Percentiles rank a stretch among this genome's conserved stretches.
Evolutionary conservation across 2,797 vertebrate species (phyloP).

Genomic region (Smutsia temminckii): DNA sequence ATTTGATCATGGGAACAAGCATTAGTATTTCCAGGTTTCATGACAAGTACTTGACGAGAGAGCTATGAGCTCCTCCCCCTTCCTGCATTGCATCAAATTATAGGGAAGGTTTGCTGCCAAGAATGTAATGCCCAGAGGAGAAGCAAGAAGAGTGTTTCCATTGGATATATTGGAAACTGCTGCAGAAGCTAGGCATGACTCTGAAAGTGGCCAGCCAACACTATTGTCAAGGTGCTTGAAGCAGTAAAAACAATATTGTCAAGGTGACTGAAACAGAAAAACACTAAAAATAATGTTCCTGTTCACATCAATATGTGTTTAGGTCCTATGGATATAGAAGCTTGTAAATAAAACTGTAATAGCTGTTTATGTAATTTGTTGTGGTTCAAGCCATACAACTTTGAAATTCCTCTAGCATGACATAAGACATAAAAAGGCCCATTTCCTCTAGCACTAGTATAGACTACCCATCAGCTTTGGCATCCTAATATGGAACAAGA

Average conservation of each 20-base stretch:
- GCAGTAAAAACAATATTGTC: background rate
- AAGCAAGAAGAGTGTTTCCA: background rate
- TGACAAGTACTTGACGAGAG: background rate
- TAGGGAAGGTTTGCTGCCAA: background rate
- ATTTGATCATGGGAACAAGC: background rate
- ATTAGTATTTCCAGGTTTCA: background rate
- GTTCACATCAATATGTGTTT: background rate
- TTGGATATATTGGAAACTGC: background rate
- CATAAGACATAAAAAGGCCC: background rate
- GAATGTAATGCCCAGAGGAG: background rate
- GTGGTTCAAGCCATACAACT: background rate
- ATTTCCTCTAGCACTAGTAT: background rate
- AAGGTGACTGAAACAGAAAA: background rate
- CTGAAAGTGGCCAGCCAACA: background rate
- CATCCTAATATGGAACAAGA: background rate
- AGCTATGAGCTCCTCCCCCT: background rate
- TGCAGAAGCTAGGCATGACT: background rate
- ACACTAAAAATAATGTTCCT: background rate
- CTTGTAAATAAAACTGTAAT: background rate
- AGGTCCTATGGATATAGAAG: background rate
- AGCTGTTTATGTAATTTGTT: background rate
- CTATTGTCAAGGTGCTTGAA: background rate
- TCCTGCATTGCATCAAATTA: background rate
- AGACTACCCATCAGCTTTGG: background rate
- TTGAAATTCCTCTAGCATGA: background rate